Evolutionary conservation across 2,888 invertebrate species (phyloP), one percentile per base, ranked within the genome.

Genomic region (Silvanus unidentatus): DNA sequence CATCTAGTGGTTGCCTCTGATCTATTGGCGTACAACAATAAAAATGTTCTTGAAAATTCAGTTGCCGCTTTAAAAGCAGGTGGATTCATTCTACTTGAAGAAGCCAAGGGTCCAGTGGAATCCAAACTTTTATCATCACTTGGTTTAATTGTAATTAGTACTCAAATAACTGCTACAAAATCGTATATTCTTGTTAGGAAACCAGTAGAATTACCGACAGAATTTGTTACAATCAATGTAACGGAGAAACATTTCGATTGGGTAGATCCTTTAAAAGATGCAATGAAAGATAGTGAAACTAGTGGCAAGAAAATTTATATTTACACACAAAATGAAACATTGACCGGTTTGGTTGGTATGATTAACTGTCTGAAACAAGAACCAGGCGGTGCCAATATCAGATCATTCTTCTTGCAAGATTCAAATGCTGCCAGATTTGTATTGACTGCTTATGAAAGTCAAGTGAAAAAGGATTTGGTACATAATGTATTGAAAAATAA

Each of bases 321-420:
- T 29, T 81, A 86, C 43, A 78, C 84, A 45, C 78, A 83, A 61
- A 82, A 83, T 35, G 80, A 84, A 58, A 77, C 82, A 47, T 68
- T 77, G 16, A 78, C 80, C 66, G 97, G 98, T 40, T 77, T 90
- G 51, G 76, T 95, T 44, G 98, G 98, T 37, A 77, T 98, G 66
- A 84, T 88, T 62, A 87, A 92, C 65, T 99, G 98, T 70, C 77
- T 98, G 54, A 85, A 86, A 62, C 83, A 81, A 59, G 97, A 97
- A 76, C 79, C 86, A 4, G 93, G 92, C 52, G 94, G 94, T 13
- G 74, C 76, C 45, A 82, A 81, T 57, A 79, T 90, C 32, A 81
- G 92, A 64, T 80, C 81, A 46, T 77, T 84, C 47, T 84, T 84
- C 63, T 76, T 87, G 53, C 84, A 85, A 62, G 84, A 82, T 56